phyloP scores from a whole-genome alignment of 2,888 invertebrate genomes.

The Callimorpha dominula region DNA sequence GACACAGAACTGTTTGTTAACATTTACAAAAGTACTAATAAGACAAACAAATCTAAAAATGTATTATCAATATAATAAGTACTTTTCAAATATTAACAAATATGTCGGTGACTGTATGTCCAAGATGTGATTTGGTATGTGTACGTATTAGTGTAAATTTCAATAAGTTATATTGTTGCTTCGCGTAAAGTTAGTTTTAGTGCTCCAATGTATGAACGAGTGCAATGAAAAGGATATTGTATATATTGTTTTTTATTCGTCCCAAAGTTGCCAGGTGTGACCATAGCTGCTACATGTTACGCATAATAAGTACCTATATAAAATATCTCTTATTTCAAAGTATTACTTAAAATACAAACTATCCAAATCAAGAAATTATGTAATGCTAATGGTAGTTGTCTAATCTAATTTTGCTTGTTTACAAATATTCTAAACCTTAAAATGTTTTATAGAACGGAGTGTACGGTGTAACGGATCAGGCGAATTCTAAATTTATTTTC shows the following conservation, averaged over 20 bases:
- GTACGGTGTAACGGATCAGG: background rate
- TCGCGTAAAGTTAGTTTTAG: conserved; percentile 43
- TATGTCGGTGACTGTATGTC: conserved; percentile 43
- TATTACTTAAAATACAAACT: conserved; percentile 21
- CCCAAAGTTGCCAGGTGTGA: conserved; percentile 47
- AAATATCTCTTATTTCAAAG: conserved; percentile 13
- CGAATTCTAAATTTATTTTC: conserved; percentile 38
- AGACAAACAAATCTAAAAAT: background rate
- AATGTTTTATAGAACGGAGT: background rate
- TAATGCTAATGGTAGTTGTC: conserved; percentile 20
- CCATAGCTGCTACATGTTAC: conserved; percentile 25
- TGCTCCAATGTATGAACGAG: conserved; percentile 34
- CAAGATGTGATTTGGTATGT: conserved; percentile 35
- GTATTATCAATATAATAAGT: background rate
- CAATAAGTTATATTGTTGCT: conserved; percentile 42
- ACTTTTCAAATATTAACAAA: conserved; percentile 39
- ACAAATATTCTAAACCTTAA: background rate
- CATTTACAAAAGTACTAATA: conserved; percentile 7
- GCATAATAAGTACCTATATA: conserved; percentile 24
- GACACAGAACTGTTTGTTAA: conserved; percentile 38
- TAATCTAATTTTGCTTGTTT: conserved; percentile 32
- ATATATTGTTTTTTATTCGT: conserved; percentile 49
- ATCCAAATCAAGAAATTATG: background rate
- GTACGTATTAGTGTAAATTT: conserved; percentile 48
- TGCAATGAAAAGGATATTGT: conserved; percentile 43